Conservation (phyloP, 2,113 vertebrate genomes). For the Brachionichthys hirsutus region DNA sequence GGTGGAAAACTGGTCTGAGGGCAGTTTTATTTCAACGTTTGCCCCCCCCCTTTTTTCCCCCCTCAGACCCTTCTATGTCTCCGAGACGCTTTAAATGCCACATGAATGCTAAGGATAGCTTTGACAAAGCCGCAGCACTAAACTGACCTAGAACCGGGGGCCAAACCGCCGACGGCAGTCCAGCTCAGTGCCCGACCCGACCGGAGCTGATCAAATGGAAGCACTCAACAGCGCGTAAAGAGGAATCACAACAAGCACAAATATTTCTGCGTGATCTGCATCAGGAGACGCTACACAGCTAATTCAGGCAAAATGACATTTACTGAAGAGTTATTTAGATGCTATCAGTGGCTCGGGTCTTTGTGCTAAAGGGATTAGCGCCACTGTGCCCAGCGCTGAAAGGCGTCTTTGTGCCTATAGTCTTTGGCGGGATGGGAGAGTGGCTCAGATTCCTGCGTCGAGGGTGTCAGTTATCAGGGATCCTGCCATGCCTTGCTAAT, state of each 20-base stretch:
- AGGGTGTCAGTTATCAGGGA: slow-evolving; percentile 80
- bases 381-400: slow-evolving; percentile 66
- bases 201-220: slow-evolving; percentile 46
- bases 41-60: slow-evolving; percentile 10
- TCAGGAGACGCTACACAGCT: slow-evolving; percentile 62
- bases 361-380: slow-evolving; percentile 74
- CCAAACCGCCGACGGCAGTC: slow-evolving; percentile 28
- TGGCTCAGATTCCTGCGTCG: slow-evolving; percentile 67
- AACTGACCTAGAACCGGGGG: slow-evolving; percentile 58
- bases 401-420: slow-evolving; percentile 70
- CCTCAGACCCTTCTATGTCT: slow-evolving; percentile 1
- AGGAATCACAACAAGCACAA: slow-evolving; percentile 67
- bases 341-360: slow-evolving; percentile 69
- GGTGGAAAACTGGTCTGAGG: background rate
- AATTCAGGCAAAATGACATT: slow-evolving; percentile 74
- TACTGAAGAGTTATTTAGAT: slow-evolving; percentile 77
- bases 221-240: slow-evolving; percentile 41
- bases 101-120: slow-evolving; percentile 57
- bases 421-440: slow-evolving; percentile 68
- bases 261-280: slow-evolving; percentile 60
- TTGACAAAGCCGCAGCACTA: slow-evolving; percentile 58
- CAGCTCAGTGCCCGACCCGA: slow-evolving; percentile 34
- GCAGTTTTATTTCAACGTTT: slow-evolving; percentile 7
- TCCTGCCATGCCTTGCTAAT: slow-evolving; percentile 77
- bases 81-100: slow-evolving; percentile 51